Percentiles rank a stretch among this genome's conserved stretches.
These are phyloP conservation scores for Chiloscyllium punctatum DNA, from an alignment of 2,797 vertebrate genomes.

Conservation along the genomic window DNA sequence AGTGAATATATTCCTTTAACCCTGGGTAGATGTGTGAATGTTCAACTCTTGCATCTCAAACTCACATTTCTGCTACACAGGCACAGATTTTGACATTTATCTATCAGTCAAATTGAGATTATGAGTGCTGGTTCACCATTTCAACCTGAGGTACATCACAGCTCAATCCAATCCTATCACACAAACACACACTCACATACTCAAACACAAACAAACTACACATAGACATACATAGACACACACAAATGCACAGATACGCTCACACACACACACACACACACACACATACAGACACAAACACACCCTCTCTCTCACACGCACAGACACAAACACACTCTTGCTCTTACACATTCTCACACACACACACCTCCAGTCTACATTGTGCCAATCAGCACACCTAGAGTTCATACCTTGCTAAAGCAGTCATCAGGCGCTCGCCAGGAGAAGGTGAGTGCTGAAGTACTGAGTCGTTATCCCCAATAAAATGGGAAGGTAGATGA, in stretches of 20 bases:
- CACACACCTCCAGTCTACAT: neutral
- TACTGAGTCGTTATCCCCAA: neutral
- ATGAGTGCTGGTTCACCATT: neutral
- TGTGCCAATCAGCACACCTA: neutral
- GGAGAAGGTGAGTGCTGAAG: neutral
- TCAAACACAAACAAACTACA: neutral
- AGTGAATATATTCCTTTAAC: neutral
- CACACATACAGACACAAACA: no score
- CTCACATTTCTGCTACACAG: neutral
- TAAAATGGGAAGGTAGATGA: neutral
- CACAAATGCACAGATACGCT: no score
- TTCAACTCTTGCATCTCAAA: neutral
- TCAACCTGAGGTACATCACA: neutral
- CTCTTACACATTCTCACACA: neutral
- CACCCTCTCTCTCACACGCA: no score
- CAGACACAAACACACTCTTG: no score
- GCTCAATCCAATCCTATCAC: neutral
- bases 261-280: no score
- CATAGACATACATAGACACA: no score
- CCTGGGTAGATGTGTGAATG: neutral
- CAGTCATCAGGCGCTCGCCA: neutral
- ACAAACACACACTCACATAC: neutral
- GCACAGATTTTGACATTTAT: neutral
- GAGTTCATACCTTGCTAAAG: neutral
- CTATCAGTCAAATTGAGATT: neutral